Conservation (phyloP, 1,140 invertebrate genomes). For the Neotoxoptera formosana region DNA sequence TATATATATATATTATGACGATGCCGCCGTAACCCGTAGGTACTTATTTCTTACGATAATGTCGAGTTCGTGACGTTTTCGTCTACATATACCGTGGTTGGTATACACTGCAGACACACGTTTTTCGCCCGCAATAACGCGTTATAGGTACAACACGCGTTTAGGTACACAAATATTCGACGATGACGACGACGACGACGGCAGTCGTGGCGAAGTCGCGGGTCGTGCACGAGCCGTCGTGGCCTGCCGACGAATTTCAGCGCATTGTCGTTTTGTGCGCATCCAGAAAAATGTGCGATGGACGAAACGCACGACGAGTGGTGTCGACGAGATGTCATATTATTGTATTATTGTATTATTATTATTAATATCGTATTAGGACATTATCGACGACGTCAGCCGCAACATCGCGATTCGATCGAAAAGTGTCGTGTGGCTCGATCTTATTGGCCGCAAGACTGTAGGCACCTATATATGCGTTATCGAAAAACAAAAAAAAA, state of each 20-base stretch:
- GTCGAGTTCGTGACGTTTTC: slow-evolving; percentile 35
- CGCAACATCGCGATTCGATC: not conserved
- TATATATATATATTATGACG: no score
- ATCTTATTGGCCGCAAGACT: not conserved
- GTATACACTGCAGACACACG: not conserved
- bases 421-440: not conserved
- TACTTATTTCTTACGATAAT: slow-evolving; percentile 30
- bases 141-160: not conserved
- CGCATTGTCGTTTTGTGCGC: no score
- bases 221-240: no score
- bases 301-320: not conserved
- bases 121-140: not conserved
- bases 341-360: no score
- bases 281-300: not conserved
- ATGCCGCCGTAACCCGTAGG: not conserved
- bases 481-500: not conserved
- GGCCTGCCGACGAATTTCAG: no score
- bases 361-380: not conserved
- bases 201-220: no score
- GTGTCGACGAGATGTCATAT: not conserved
- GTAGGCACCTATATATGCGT: not conserved
- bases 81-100: not conserved
- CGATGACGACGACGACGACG: no score
- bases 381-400: not conserved
- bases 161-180: no score